These are phyloP conservation scores for Tolmerus cingulatus DNA, from an alignment of 2,888 invertebrate genomes.

Conservation along the genomic window DNA sequence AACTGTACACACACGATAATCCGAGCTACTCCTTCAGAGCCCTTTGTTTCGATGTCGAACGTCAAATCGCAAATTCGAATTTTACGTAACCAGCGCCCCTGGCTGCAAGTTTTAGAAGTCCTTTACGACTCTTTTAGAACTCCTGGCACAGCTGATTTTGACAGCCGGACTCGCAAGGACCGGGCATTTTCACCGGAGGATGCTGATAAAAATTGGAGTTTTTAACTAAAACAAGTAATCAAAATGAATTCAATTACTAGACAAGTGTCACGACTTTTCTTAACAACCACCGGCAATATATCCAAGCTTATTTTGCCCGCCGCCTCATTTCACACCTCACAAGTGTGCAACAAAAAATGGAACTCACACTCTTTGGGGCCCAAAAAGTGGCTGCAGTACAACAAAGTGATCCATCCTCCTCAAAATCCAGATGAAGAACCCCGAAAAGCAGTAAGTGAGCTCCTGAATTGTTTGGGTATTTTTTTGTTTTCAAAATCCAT, in stretches of 20 bases:
- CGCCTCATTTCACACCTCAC: not conserved
- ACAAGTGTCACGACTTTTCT: not conserved
- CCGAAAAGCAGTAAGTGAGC: conserved; percentile 80
- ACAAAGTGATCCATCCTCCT: conserved; percentile 82
- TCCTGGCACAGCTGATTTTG: not conserved
- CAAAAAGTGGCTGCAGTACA: conserved; percentile 71
- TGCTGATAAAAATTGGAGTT: not conserved
- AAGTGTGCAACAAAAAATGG: conserved; percentile 51
- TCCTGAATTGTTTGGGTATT: not conserved
- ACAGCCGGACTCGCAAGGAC: not conserved
- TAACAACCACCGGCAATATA: not conserved
- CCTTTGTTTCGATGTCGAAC: not conserved
- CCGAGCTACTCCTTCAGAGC: not conserved
- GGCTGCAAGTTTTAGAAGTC: not conserved
- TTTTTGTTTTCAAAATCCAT: not conserved
- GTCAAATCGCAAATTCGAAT: not conserved
- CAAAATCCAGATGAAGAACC: conserved; percentile 78
- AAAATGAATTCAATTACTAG: not conserved
- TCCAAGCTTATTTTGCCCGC: not conserved
- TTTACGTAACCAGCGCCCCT: not conserved
- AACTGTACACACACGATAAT: conserved; percentile 12
- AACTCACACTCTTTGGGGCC: conserved; percentile 62
- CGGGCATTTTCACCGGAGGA: not conserved
- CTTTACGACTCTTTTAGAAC: not conserved
- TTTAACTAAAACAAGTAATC: not conserved